Conservation (phyloP, 2,113 vertebrate genomes). For the Lophotis ruficrista region DNA sequence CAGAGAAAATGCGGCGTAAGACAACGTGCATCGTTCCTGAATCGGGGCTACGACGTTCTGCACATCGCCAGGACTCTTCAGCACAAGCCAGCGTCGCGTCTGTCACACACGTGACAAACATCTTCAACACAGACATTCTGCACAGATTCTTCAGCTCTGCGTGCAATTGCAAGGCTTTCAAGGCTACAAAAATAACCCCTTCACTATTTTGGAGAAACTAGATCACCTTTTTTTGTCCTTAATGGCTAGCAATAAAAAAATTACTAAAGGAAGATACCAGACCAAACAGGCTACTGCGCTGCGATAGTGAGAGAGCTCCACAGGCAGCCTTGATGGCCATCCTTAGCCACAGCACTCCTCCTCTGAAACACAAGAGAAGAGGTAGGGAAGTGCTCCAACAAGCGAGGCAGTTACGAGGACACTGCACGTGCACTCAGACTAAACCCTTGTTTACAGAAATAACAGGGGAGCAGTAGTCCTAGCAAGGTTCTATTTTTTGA, state of each 20-base stretch:
- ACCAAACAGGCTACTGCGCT: neutral
- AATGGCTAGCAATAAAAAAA: neutral
- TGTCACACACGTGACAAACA: neutral
- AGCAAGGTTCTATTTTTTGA: neutral
- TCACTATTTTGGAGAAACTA: neutral
- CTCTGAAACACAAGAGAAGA: neutral
- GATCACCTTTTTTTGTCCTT: neutral
- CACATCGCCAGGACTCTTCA: neutral
- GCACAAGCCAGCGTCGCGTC: neutral
- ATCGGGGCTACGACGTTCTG: neutral
- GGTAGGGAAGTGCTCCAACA: neutral
- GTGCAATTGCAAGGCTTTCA: neutral
- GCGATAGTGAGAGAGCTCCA: neutral
- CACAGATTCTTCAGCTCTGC: neutral
- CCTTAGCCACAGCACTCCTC: neutral
- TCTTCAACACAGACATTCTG: neutral
- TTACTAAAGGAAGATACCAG: neutral
- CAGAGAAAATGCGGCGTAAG: neutral
- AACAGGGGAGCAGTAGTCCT: neutral
- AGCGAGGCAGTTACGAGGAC: neutral
- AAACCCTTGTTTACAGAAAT: neutral
- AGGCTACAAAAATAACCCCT: neutral
- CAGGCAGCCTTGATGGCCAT: neutral
- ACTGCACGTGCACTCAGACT: neutral
- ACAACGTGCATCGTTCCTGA: fast-evolving